Base-by-base conservation (phyloP, 2,888 invertebrate genomes). In the Desoria tigrina region DNA sequence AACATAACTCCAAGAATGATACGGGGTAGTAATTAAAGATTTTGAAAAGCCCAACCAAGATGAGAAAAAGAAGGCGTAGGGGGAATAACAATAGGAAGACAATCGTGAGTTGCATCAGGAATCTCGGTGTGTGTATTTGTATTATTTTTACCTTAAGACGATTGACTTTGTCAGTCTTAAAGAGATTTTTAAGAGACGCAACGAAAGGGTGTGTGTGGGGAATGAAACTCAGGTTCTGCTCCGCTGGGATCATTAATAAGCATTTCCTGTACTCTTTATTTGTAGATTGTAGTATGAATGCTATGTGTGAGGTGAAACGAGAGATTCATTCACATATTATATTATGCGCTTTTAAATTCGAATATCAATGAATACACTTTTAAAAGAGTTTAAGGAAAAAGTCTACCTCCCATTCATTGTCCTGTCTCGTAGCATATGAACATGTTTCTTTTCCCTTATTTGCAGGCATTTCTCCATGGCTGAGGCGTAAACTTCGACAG, bases 391-490 rank as follows among this genome's bases (percentile, higher is more conserved):
- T 58, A 27, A 11, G 51, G 14, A 23, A 14, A 7, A 7, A 16
- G 24, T 18, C 18, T 14, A 3, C 32, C 27, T 24, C 2, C n/a
- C 18, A 32, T 9, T 21, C 45, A 21, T 50, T 61, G 4, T 51
- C 24, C 32, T 21, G 21, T 61, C 51, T 37, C 24, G 37, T 37
- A 50, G 24, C 42, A 61, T 53, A 32, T 61, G 50, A 23, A 37
- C 37, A 51, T 61, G 42, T 55, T 23, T 42, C 49, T 28, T 51
- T 21, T 53, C 26, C n/a, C n/a, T n/a, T n/a, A n/a, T n/a, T 27
- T 65, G 21, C 61, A 75, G 75, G 75, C 62, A 74, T 75, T 59
- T 75, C 75, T 9, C 75, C 75, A 28, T 75, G 75, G 75, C 65
- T 74, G 49, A 57, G 75, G 39, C 53, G 75, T 23, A 74, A 74